These are phyloP conservation scores for Falco peregrinus DNA, from an alignment of 2,797 vertebrate species.

Conservation along the genomic window DNA sequence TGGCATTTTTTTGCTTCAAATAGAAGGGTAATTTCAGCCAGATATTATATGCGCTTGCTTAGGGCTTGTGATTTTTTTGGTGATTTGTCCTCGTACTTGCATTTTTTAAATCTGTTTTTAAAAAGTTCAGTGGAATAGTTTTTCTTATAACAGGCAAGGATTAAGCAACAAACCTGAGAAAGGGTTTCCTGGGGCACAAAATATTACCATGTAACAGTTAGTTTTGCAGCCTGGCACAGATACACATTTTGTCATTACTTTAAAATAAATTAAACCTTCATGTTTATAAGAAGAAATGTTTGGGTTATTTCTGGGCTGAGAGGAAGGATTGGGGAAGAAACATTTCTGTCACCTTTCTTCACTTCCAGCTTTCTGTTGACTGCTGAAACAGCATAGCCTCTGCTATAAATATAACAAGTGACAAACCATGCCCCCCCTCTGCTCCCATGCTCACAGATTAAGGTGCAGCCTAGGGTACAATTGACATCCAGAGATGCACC, in stretches of 20 bases:
- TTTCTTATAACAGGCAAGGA: background rate
- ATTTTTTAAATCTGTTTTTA: background rate
- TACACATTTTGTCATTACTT: background rate
- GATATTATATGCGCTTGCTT: background rate
- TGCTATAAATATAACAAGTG: background rate
- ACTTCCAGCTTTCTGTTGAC: background rate
- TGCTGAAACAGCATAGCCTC: background rate
- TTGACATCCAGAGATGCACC: background rate
- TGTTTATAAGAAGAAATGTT: background rate
- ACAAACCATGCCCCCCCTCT: rapidly evolving
- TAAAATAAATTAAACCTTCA: background rate
- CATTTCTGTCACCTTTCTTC: background rate
- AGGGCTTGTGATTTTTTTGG: background rate
- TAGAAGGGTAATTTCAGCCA: background rate
- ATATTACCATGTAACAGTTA: background rate
- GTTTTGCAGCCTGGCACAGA: background rate
- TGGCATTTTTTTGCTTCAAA: background rate
- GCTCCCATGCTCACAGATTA: rapidly evolving
- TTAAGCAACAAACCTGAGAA: background rate
- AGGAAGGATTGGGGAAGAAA: background rate
- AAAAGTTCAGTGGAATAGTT: background rate
- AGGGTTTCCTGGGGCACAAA: background rate
- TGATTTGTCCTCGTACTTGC: background rate
- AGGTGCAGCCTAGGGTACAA: background rate
- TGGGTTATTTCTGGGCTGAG: background rate